Evolutionary conservation across 2,113 vertebrate species (phyloP).

Genomic region (Andinoacara biseriatus): DNA sequence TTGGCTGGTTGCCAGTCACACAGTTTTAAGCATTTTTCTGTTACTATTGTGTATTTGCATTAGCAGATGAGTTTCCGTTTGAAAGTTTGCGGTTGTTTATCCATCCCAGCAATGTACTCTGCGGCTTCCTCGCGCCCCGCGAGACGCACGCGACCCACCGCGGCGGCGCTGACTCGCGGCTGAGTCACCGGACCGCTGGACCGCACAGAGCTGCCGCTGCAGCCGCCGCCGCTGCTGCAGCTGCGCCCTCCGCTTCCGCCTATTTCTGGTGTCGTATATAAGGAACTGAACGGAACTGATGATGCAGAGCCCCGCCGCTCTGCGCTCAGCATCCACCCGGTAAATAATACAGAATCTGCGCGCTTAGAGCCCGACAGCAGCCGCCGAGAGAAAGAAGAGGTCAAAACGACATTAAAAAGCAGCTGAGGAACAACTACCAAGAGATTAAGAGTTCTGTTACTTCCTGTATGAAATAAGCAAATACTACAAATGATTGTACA

Average conservation of each 20-base stretch:
- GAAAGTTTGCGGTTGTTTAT: neutral
- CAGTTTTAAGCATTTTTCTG: neutral
- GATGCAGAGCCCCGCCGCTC: neutral
- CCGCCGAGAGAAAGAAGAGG: neutral
- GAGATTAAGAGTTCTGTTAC: neutral
- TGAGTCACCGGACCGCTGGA: constrained; percentile 63
- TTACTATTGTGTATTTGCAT: neutral
- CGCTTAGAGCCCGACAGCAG: neutral
- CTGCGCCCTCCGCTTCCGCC: neutral
- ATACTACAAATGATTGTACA: neutral
- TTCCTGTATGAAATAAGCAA: neutral
- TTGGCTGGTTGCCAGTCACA: neutral
- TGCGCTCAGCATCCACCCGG: neutral
- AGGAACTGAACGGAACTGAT: neutral
- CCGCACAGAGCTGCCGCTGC: neutral
- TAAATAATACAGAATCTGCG: neutral
- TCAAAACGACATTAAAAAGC: neutral
- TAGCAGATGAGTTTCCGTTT: neutral
- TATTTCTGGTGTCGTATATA: constrained; percentile 55
- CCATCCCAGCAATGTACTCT: constrained; percentile 48
- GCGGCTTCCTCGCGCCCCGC: constrained; percentile 24
- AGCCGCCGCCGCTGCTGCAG: too few species aligned
- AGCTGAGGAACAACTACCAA: neutral
- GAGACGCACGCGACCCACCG: constrained; percentile 42
- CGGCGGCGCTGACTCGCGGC: constrained; percentile 47